Evolutionary conservation across 2,797 vertebrate species (phyloP), one percentile per base, ranked within the genome.

Genomic region (Phylloscopus collybita): DNA sequence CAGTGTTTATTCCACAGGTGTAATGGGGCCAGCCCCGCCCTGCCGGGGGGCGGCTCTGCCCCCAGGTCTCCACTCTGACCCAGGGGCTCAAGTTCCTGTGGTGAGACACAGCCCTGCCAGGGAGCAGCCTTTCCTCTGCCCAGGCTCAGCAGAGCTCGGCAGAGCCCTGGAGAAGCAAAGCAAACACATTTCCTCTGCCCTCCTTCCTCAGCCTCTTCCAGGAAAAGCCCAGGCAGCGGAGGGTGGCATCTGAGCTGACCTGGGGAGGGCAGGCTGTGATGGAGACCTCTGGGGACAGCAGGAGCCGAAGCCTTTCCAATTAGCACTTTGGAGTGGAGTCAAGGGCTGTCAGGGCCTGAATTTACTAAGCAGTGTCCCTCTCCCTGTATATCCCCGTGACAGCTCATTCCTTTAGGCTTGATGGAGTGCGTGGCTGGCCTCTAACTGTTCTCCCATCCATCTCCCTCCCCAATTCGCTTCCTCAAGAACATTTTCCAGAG

Each of bases 231-330:
- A 5, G 14, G 66, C 56, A 38, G 80, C 17, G 80, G 83, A 40
- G 0, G 23, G 11, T 15, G 54, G 38, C 45, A 57, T 21, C 17
- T 5, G 79, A 42, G 59, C 21, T 90, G 92, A 53, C 57, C 91
- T 18, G 72, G 61, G 64, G 56, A 76, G 49, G 90, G 66, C 25
- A 8, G 29, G 11, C 65, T 6, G 38, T 62, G 93, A 30, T 86
- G 53, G 87, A 90, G 81, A 47, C 18, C 93, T 44, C 93, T 14
- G 72, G 95, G 91, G 92, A 80, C 19, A 8, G 91, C 87, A 92
- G 81, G 32, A 83, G 87, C 36, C 86, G 92, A 88, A 93, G 89
- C 44, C 89, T 90, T 97, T 96, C 95, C 95, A 97, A 92, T 96
- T 94, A 96, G 93, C 89, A 26, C 60, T 7, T 83, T 95, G 96